These are phyloP conservation scores for Channa striata DNA, from an alignment of 2,797 vertebrate species.

Conservation along the genomic window DNA sequence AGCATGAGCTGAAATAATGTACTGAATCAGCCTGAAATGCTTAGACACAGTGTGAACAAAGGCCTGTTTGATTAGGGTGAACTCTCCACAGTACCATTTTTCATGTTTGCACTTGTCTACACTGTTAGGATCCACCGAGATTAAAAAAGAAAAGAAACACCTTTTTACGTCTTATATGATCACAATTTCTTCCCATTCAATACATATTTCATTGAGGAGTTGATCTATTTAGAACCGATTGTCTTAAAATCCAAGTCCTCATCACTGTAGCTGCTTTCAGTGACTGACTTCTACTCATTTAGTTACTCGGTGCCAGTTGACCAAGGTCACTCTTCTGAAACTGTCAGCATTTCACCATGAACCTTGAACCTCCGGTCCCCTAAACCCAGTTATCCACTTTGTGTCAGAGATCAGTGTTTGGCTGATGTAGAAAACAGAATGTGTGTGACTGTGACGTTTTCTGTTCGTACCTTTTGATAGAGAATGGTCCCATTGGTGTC, in stretches of 20 bases:
- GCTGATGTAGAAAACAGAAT: neutral
- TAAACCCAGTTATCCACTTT: neutral
- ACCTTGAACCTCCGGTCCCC: conserved; percentile 19
- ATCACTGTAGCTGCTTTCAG: neutral
- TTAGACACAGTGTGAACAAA: neutral
- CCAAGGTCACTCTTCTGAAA: neutral
- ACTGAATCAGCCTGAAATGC: neutral
- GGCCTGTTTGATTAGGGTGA: neutral
- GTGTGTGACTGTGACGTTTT: neutral
- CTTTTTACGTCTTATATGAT: too few relatives aligned
- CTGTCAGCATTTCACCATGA: conserved; percentile 25
- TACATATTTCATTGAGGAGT: too few relatives aligned
- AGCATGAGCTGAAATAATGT: too few relatives aligned
- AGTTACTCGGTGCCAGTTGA: neutral
- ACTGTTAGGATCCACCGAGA: neutral
- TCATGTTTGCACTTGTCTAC: neutral
- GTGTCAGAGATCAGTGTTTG: neutral
- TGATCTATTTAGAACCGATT: neutral
- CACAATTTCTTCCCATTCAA: too few relatives aligned
- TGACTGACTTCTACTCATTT: neutral
- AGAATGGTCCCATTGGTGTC: conserved; percentile 87
- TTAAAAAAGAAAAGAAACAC: too few relatives aligned
- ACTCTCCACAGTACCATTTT: neutral
- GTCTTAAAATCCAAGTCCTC: too few relatives aligned
- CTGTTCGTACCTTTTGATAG: conserved; percentile 88